Percentiles rank a stretch among this genome's conserved stretches.
phyloP scores from a whole-genome alignment of 2,797 vertebrate species.

The Distichodus sexfasciatus region DNA sequence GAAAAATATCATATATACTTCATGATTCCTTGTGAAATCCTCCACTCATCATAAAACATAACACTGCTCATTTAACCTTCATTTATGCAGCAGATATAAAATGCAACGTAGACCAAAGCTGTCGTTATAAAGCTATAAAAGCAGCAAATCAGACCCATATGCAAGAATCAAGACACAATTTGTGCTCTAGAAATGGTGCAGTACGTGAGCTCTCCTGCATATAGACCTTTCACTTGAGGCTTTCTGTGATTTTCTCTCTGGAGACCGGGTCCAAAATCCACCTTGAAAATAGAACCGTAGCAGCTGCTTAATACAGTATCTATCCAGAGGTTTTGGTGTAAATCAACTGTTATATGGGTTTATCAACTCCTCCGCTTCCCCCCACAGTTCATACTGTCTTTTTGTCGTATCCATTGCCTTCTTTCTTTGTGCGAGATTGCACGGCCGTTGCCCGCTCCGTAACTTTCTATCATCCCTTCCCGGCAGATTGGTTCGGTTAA shows the following conservation, averaged over 20 bases:
- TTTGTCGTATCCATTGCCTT: background rate
- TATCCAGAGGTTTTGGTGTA: background rate
- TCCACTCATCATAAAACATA: no score
- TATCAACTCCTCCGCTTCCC: background rate
- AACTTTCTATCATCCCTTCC: conserved; percentile 26
- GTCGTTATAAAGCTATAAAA: no score
- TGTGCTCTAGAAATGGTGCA: no score
- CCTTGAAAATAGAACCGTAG: background rate
- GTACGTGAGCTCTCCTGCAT: no score
- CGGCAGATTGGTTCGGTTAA: conserved; percentile 17
- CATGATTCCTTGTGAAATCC: no score
- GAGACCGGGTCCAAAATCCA: background rate
- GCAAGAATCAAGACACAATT: no score
- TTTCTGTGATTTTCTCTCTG: conserved; percentile 23
- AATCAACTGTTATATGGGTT: conserved; percentile 9
- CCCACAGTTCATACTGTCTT: conserved; percentile 16
- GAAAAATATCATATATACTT: no score
- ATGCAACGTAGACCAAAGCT: no score
- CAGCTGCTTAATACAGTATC: conserved; percentile 10
- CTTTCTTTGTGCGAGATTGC: conserved; percentile 31
- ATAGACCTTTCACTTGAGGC: conserved; percentile 23
- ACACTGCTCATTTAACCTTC: no score
- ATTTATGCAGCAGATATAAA: no score
- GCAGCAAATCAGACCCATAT: no score
- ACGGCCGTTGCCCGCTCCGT: conserved; percentile 8